Base-by-base conservation (phyloP, 2,797 vertebrate species). In the Glossophaga mutica region DNA sequence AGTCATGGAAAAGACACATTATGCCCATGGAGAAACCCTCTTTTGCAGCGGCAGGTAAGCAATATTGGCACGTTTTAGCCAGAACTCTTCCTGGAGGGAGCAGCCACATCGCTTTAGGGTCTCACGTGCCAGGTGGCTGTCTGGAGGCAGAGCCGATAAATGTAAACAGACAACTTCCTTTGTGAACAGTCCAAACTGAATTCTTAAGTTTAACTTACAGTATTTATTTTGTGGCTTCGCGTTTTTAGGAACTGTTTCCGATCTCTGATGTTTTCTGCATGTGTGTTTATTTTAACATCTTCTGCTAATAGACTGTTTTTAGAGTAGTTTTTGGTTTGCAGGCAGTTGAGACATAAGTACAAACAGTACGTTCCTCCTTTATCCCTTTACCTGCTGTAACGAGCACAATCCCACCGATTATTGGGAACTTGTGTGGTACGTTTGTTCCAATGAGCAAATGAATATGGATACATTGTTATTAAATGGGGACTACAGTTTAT, bases 101-200 rank as follows among this genome's bases (percentile, higher is more conserved):
- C 26, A 9, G 48, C 29, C 14, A 2, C 12, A 26, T 52, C 8
- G 16, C 12, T 57, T 57, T 21, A n/a, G 52, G 19, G 14, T 44
- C 46, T n/a, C 16, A 21, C 39, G 44, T 6, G 16, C 12, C 19
- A 5, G 1, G 37, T 3, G 0, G 24, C 73, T 15, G 4, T n/a
- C 22, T 26, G 34, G 18, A 68, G 48, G 39, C 37, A 91, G 44
- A 55, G 18, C 78, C 6, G 46, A 74, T 4, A 21, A 70, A 29
- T 44, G 24, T 24, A 8, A 50, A 82, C 21, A 21, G 12, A 21
- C 21, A 18, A 3, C 18, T 67, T 74, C 18, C 39, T 22, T 67
- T 67, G 55, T 39, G 71, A 22, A 55, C 32, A 73, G 10, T 12
- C 21, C 71, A 32, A 19, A 22, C 19, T 3, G 59, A 52, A 70